phyloP scores from a whole-genome alignment of 1,140 invertebrate genomes.

The Lysiphlebus fabarum region DNA sequence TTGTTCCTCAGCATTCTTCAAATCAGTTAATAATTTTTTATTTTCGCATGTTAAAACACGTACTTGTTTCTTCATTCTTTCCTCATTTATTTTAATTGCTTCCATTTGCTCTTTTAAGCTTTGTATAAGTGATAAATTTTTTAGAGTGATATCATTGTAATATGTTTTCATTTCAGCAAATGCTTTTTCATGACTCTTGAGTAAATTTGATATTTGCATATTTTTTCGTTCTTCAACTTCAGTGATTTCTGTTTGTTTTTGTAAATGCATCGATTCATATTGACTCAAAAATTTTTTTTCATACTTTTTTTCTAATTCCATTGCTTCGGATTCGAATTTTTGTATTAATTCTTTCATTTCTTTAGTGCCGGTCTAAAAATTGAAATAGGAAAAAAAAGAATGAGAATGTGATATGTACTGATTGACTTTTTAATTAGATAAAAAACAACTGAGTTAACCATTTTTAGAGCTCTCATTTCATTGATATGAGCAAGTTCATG shows the following conservation, averaged over 20 bases:
- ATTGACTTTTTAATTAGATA: background rate
- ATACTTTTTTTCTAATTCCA: slow-evolving; percentile 77
- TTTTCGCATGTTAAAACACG: slow-evolving; percentile 67
- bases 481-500: slow-evolving; percentile 67
- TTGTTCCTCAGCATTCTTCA: slow-evolving; percentile 68
- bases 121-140: slow-evolving; percentile 81
- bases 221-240: slow-evolving; percentile 90
- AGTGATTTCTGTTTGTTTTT: slow-evolving; percentile 73
- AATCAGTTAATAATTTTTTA: slow-evolving; percentile 67
- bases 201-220: slow-evolving; percentile 75
- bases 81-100: slow-evolving; percentile 75
- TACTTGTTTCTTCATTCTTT: slow-evolving; percentile 70
- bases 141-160: slow-evolving; percentile 90
- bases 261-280: slow-evolving; percentile 70
- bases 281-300: slow-evolving; percentile 74
- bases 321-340: slow-evolving; percentile 71
- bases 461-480: slow-evolving; percentile 62
- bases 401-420: background rate
- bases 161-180: slow-evolving; percentile 89
- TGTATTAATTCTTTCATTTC: slow-evolving; percentile 65
- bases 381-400: slow-evolving; percentile 18
- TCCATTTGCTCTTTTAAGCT: slow-evolving; percentile 84
- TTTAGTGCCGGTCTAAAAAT: slow-evolving; percentile 46
- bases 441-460: slow-evolving; percentile 49
- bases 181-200: slow-evolving; percentile 78